A percentile compares a stretch with the other conserved stretches of the same genome.
These are phyloP conservation scores for Atrina japonica DNA, from an alignment of 2,888 invertebrate species.

Conservation along the genomic window DNA sequence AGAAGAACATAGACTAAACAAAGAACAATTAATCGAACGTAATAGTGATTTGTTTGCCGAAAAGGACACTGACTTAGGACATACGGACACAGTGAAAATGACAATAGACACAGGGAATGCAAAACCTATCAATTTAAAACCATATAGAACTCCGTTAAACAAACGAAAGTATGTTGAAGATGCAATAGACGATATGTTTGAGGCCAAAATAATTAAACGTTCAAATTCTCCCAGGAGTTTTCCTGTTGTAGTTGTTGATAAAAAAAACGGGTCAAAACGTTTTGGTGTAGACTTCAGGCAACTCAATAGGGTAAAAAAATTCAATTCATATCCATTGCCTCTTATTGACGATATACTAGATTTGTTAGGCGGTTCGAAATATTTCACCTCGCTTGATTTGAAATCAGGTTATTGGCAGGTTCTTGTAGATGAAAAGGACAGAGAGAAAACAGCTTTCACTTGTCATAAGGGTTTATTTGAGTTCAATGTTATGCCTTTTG, in stretches of 20 bases:
- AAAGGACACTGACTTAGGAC: conserved; percentile 34
- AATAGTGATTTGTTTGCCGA: conserved; percentile 44
- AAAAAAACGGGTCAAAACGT: conserved; percentile 43
- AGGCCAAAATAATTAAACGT: conserved; percentile 36
- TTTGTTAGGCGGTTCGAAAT: conserved; percentile 38
- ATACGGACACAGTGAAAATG: no score
- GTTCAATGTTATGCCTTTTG: no score
- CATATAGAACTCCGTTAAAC: conserved; percentile 44
- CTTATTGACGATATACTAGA: conserved; percentile 39
- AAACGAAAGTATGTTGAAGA: conserved; percentile 40
- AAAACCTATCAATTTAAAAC: conserved; percentile 41
- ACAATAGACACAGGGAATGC: conserved; percentile 35
- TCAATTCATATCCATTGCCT: neutral
- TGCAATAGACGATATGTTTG: conserved; percentile 46
- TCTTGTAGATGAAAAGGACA: conserved; percentile 38
- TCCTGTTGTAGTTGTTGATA: conserved; percentile 40
- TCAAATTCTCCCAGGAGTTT: conserved; percentile 38
- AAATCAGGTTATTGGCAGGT: no score
- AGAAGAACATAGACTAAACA: no score
- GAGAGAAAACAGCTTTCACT: conserved; percentile 44
- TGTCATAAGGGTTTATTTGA: no score
- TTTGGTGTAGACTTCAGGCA: conserved; percentile 31
- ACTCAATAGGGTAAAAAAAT: conserved; percentile 25
- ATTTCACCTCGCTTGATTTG: no score
- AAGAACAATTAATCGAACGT: no score